Evolutionary conservation across 2,113 vertebrate genomes (phyloP).

Genomic region (Emydura subglobosa): DNA sequence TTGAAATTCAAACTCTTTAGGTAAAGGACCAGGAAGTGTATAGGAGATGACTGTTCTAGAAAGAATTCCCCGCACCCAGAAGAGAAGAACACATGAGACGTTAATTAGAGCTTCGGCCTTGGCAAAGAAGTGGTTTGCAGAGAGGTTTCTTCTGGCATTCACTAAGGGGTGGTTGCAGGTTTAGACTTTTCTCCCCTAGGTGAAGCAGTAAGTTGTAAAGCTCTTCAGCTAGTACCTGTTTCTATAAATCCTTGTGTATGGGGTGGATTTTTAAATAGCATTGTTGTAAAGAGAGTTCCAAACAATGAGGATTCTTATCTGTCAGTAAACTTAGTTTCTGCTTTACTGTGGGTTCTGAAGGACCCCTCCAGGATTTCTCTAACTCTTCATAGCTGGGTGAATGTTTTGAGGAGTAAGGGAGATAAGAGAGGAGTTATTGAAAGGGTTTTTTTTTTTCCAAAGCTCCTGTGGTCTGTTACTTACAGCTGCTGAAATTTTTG

Average conservation of each 20-base stretch:
- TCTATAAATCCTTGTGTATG: background rate
- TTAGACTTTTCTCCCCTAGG: background rate
- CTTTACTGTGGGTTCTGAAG: background rate
- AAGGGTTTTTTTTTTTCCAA: background rate
- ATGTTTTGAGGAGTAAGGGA: background rate
- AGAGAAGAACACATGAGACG: background rate
- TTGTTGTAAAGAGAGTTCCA: background rate
- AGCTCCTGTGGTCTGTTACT: background rate
- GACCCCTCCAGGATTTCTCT: background rate
- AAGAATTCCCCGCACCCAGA: background rate
- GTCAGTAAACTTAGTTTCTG: too few species aligned
- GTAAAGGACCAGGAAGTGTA: background rate
- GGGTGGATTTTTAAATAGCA: too few species aligned
- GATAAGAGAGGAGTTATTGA: background rate
- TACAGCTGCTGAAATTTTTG: background rate
- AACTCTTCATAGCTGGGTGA: background rate
- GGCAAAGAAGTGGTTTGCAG: background rate
- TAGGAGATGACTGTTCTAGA: background rate
- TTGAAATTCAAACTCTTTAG: too few species aligned
- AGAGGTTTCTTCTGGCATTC: background rate
- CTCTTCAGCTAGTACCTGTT: background rate
- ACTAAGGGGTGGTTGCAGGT: background rate
- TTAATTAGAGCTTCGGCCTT: too few species aligned
- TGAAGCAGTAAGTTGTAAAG: background rate
- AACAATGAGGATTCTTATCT: background rate